Base-by-base conservation (phyloP, 2,888 invertebrate genomes). In the Cataglyphis rosenhaueri region DNA sequence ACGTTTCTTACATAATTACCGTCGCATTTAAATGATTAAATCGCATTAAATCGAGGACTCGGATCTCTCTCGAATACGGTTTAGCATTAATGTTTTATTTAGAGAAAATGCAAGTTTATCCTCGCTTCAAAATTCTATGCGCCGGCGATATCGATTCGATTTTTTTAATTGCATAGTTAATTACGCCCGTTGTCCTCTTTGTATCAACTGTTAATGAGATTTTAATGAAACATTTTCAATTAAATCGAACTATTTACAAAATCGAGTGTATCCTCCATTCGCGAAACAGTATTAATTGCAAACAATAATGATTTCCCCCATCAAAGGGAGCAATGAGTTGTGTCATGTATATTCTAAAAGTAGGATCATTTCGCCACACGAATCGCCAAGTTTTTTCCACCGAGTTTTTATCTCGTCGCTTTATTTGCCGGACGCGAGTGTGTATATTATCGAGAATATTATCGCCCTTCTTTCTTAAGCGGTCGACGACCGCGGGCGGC, bases 1-100 rank as follows among this genome's bases (percentile, higher is more conserved):
- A 52, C 61, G 52, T 81, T 81, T 32, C 71, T 88, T 88, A 71
- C 65, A 74, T 83, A 86, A 87, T 79, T 75, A 81, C 29, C 55
- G 55, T 15, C n/a, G 68, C 12, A 38, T 81, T 74, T 35, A 59
- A 76, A 59, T 59, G 44, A 65, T 57, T 21, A 57, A 71, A 65
- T 65, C 55, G 21, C 38, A n/a, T n/a, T n/a, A 52, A 68, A 64
- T 57, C 65, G 41, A 32, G 38, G 66, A 61, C 48, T 12, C 41
- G 41, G 18, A 44, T 10, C 6, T 35, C 6, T 32, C 29, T 32
- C 35, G 6, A 35, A 35, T 6, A 6, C 15, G 55, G n/a, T 21
- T 21, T 21, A 21, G 59, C 21, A n/a, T n/a, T n/a, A 38, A 55
- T 44, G 38, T 35, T 48, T 75, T 65, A 75, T 75, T 75, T 74